Evolutionary conservation across 1,140 invertebrate genomes (phyloP).

Genomic region (Penaeus chinensis): DNA sequence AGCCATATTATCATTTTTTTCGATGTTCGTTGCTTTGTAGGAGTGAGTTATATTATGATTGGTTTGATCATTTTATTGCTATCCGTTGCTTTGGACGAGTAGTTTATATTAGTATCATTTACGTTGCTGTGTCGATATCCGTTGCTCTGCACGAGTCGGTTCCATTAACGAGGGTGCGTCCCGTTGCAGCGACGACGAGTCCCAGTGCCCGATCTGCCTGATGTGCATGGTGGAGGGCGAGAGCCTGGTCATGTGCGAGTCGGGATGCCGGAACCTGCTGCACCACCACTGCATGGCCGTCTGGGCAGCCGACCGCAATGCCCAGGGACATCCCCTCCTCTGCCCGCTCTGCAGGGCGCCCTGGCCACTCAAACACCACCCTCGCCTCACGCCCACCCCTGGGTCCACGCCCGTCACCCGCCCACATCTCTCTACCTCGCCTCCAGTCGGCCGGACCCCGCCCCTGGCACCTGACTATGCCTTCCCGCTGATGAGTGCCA

Average conservation of each 20-base stretch:
- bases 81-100: too few species aligned
- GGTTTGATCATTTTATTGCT: too few species aligned
- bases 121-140: too few species aligned
- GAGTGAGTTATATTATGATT: too few species aligned
- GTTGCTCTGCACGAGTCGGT: too few species aligned
- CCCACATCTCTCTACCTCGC: constrained; percentile 39
- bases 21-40: too few species aligned
- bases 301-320: constrained; percentile 70
- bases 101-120: too few species aligned
- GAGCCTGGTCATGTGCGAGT: constrained; percentile 69
- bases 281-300: constrained; percentile 71
- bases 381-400: constrained; percentile 24
- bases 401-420: constrained; percentile 3
- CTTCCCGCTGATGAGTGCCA: constrained; percentile 52
- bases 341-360: constrained; percentile 68
- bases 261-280: constrained; percentile 69
- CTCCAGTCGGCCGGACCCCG: constrained; percentile 24
- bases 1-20: too few species aligned
- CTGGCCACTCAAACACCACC: constrained; percentile 59
- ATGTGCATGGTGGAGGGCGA: constrained; percentile 71
- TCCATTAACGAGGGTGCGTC: constrained; percentile 6
- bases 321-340: constrained; percentile 68
- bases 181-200: constrained; percentile 68
- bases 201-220: constrained; percentile 71
- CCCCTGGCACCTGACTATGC: constrained; percentile 29